Base-by-base conservation (phyloP, 2,113 vertebrate species). In the Apistogramma diplotaenia region DNA sequence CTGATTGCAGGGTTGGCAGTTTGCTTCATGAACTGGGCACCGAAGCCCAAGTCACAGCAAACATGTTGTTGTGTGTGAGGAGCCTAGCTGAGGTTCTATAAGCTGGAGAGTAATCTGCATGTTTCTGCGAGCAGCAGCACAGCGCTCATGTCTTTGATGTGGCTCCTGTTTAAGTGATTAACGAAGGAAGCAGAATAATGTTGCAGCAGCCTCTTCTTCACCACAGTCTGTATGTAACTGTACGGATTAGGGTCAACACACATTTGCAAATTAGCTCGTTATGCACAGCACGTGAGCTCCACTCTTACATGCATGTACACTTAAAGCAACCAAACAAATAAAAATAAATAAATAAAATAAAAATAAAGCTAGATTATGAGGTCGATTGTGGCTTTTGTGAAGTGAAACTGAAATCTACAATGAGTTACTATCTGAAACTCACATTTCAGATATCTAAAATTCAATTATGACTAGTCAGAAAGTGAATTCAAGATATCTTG, bases 141-240 rank as follows among this genome's bases (percentile, higher is more conserved):
- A 49, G 9, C 49, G 19, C 19, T 49, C 19, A 19, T 29, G 19
- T 40, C 40, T 67, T 29, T 67, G 62, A 49, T 19, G 62, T 29
- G 40, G 27, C 62, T 11, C 11, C 40, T 67, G 40, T 16, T 46
- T 46, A 46, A 46, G 5, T 1, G 0, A 19, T 46, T 65, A 65
- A 0, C 21, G 0, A 25, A 19, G 21, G 49, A 70, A 18, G 43
- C 13, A 46, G 6, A n/a, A 3, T 51, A 51, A 19, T 19, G 49
- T 16, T 8, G 1, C 49, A 19, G n/a, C 7, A 19, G 8, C 6
- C 18, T 51, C 9, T 53, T n/a, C 46, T 46, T 0, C 27, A 49
- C 49, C 16, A 49, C 46, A 40, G 13, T 49, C 40, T 0, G 0
- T 49, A 29, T 29, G 16, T 49, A 70, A 43, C 27, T 70, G 4